These are phyloP conservation scores for Varecia variegata DNA, from an alignment of 2,797 vertebrate genomes.

Conservation along the genomic window DNA sequence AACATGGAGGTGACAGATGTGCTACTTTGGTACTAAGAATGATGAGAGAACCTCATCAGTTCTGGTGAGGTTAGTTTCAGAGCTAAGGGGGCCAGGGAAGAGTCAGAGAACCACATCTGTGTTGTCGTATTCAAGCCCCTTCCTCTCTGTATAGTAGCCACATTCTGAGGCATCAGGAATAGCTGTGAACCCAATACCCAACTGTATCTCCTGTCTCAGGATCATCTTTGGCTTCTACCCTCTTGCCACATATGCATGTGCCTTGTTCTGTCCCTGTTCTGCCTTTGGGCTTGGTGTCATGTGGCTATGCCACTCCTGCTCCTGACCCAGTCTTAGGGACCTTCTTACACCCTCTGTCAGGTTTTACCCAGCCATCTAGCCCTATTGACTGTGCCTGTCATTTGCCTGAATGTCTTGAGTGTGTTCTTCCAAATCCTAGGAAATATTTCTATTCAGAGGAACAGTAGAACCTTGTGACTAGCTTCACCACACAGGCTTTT, in stretches of 20 bases:
- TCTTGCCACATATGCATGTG: background rate
- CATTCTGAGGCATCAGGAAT: background rate
- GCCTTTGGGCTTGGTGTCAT: background rate
- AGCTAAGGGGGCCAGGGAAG: background rate
- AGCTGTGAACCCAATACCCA: background rate
- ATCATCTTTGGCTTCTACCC: background rate
- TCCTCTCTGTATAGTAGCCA: background rate
- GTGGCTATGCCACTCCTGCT: background rate
- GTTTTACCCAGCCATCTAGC: background rate
- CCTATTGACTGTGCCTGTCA: background rate
- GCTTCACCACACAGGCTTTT: background rate
- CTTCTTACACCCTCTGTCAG: background rate
- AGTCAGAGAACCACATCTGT: background rate
- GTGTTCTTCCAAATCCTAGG: background rate
- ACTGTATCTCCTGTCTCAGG: background rate
- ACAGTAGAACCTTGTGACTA: background rate
- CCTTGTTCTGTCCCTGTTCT: background rate
- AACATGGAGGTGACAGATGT: accelerated
- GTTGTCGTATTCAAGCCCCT: background rate
- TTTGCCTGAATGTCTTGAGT: background rate
- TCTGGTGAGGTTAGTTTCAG: background rate
- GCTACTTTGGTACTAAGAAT: background rate
- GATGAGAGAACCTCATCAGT: background rate
- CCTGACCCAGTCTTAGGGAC: background rate
- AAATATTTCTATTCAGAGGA: background rate